These are phyloP conservation scores for Stictocephala bisonia DNA, from an alignment of 2,888 invertebrate genomes.

Conservation along the genomic window DNA sequence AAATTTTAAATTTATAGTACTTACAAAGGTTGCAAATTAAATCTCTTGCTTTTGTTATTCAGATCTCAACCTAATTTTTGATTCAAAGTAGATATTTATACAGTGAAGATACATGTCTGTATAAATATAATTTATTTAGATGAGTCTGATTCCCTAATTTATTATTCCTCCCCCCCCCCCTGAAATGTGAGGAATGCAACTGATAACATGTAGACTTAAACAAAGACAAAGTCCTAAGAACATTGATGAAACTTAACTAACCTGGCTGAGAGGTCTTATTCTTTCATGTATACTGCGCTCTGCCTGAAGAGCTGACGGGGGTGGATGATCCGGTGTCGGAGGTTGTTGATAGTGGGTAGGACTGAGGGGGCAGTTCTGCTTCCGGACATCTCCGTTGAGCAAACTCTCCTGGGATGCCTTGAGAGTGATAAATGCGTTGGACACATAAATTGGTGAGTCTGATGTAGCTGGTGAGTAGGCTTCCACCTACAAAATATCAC, in stretches of 20 bases:
- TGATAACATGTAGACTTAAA: no score
- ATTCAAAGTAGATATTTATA: no score
- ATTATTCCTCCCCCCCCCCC: no score
- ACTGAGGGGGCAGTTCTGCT: constrained; percentile 74
- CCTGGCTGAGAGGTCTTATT: constrained; percentile 91
- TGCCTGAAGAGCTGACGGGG: constrained; percentile 90
- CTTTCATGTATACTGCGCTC: constrained; percentile 90
- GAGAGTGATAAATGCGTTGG: constrained; percentile 68
- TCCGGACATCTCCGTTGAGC: constrained; percentile 66
- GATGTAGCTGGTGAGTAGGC: constrained; percentile 55
- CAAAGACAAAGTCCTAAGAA: no score
- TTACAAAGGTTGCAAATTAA: no score
- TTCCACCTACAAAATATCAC: constrained; percentile 57
- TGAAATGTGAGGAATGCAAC: no score
- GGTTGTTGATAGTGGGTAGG: constrained; percentile 93
- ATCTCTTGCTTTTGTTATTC: no score
- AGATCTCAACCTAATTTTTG: no score
- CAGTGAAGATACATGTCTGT: no score
- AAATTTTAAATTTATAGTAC: no score
- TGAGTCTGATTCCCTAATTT: no score
- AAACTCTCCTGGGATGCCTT: constrained; percentile 73
- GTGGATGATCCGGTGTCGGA: constrained; percentile 94
- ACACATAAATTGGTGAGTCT: constrained; percentile 66
- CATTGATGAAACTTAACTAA: constrained; percentile 68
- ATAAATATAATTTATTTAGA: no score